These are phyloP conservation scores for Eulacestoma nigropectus DNA, from an alignment of 2,113 vertebrate genomes.

Conservation along the genomic window DNA sequence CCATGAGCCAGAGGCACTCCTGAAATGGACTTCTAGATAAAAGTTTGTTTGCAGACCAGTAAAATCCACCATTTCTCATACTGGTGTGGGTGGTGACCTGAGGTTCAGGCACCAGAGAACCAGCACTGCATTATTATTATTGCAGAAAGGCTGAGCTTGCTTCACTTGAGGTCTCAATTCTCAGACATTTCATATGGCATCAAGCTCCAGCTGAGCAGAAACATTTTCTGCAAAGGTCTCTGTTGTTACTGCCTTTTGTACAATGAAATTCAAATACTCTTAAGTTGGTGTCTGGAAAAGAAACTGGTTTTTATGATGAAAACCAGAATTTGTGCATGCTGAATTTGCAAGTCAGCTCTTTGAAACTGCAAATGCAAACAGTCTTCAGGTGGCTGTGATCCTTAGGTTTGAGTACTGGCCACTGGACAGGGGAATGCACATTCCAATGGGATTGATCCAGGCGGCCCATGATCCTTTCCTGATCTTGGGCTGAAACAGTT, in stretches of 20 bases:
- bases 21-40: neutral
- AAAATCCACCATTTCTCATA: neutral
- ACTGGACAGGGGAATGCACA: neutral
- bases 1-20: neutral
- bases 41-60: neutral
- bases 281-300: neutral
- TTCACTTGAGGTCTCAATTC: neutral
- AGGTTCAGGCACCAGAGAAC: neutral
- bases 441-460: neutral
- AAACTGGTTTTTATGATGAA: neutral
- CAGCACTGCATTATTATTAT: neutral
- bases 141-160: neutral
- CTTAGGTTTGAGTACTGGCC: neutral
- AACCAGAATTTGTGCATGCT: neutral
- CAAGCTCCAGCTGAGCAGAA: neutral
- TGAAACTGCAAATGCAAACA: neutral
- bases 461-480: neutral
- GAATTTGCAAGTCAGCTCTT: neutral
- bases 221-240: neutral
- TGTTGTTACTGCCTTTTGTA: neutral
- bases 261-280: neutral
- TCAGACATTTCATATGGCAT: neutral
- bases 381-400: neutral
- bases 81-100: neutral
- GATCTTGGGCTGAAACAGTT: neutral